phyloP scores from a whole-genome alignment of 2,888 invertebrate genomes.

The Brachypterus glaber region DNA sequence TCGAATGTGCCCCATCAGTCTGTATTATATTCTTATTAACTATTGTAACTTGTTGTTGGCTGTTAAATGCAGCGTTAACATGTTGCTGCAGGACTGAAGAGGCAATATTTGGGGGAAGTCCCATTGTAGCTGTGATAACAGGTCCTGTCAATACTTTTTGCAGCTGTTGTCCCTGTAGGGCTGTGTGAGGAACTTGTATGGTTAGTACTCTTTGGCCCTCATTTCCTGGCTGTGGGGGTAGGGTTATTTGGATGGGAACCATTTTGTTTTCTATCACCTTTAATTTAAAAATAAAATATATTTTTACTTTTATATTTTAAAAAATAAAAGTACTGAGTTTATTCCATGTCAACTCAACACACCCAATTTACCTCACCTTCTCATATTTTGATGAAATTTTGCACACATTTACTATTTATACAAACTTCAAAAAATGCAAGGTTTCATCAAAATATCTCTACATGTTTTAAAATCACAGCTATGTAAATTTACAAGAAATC shows the following conservation, averaged over 20 bases:
- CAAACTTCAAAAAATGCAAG: too few species aligned
- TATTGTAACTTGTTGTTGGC: slow-evolving; percentile 24
- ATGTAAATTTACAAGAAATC: too few species aligned
- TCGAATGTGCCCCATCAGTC: slow-evolving; percentile 25
- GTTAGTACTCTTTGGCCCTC: slow-evolving; percentile 64
- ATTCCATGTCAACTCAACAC: too few species aligned
- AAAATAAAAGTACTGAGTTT: too few species aligned
- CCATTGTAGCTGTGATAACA: slow-evolving; percentile 82
- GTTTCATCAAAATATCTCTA: too few species aligned
- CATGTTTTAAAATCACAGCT: too few species aligned
- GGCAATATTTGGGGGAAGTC: slow-evolving; percentile 71
- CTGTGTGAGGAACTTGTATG: slow-evolving; percentile 84
- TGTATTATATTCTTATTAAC: slow-evolving; percentile 25
- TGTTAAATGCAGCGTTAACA: slow-evolving; percentile 62
- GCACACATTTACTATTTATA: too few species aligned
- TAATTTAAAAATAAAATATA: too few species aligned
- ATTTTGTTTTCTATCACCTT: slow-evolving; percentile 41
- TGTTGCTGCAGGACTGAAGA: slow-evolving; percentile 80
- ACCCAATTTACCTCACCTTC: too few species aligned
- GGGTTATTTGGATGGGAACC: slow-evolving; percentile 61
- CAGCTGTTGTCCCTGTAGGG: slow-evolving; percentile 54
- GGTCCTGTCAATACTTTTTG: slow-evolving; percentile 73
- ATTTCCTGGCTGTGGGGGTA: slow-evolving; percentile 70
- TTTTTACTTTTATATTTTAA: too few species aligned
- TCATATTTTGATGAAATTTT: too few species aligned